Conservation (phyloP, 2,888 invertebrate species). For the Lacanobia wlatinum region DNA sequence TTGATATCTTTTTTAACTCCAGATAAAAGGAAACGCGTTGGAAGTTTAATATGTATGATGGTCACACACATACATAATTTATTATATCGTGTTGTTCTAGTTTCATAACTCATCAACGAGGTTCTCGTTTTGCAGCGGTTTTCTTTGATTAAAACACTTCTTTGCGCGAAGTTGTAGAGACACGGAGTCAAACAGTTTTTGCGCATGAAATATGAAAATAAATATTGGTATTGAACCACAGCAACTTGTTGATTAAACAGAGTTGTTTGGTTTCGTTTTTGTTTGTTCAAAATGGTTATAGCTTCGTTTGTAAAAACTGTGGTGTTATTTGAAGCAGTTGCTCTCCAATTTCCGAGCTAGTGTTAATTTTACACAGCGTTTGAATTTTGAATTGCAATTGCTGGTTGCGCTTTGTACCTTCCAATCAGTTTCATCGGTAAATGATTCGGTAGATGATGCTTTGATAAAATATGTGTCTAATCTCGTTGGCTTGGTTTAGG, state of each 20-base stretch:
- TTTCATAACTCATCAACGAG: slow-evolving; percentile 27
- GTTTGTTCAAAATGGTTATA: slow-evolving; percentile 29
- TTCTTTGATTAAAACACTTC: slow-evolving; percentile 38
- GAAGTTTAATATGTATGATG: slow-evolving; percentile 17
- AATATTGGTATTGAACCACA: slow-evolving; percentile 35
- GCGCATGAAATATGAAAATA: slow-evolving; percentile 40
- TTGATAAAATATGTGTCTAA: background rate
- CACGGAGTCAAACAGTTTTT: slow-evolving; percentile 20
- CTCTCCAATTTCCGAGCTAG: slow-evolving; percentile 7
- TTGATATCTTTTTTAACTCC: slow-evolving; percentile 40
- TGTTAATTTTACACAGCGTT: slow-evolving; percentile 27
- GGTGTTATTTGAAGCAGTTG: slow-evolving; percentile 37
- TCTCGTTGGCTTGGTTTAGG: background rate
- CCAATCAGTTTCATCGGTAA: background rate
- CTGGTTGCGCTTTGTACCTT: background rate
- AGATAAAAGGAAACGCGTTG: slow-evolving; percentile 28
- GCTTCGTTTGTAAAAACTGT: slow-evolving; percentile 45
- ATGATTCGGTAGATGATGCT: background rate
- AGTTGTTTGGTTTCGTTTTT: slow-evolving; percentile 40
- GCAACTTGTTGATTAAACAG: slow-evolving; percentile 55
- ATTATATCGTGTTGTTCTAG: slow-evolving; percentile 21
- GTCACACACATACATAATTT: slow-evolving; percentile 24
- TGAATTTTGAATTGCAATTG: slow-evolving; percentile 14
- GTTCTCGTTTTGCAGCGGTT: slow-evolving; percentile 30
- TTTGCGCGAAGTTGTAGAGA: slow-evolving; percentile 12